Evolutionary conservation across 1,140 invertebrate species (phyloP).

Genomic region (Dendrolimus kikuchii): DNA sequence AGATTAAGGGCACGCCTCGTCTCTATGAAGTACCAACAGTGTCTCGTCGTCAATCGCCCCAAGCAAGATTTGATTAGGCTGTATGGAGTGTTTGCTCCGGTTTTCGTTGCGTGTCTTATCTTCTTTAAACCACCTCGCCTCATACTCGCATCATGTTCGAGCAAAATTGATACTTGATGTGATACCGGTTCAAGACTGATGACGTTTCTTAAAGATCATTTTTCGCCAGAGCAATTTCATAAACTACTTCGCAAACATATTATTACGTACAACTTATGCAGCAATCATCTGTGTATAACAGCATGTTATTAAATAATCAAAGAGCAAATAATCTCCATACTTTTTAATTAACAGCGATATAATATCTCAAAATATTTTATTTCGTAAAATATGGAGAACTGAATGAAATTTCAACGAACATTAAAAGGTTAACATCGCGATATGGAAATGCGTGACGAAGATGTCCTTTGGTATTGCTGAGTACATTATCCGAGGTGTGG

Average conservation of each 20-base stretch:
- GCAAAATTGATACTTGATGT: slow-evolving; percentile 37
- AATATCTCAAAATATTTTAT: no score
- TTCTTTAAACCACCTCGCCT: slow-evolving; percentile 14
- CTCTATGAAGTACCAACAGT: no score
- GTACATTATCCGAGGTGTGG: not conserved
- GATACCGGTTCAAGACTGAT: slow-evolving; percentile 23
- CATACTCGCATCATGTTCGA: slow-evolving; percentile 27
- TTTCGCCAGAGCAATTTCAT: slow-evolving; percentile 13
- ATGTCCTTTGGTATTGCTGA: not conserved
- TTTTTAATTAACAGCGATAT: no score
- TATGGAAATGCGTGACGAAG: not conserved
- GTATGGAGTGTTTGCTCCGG: slow-evolving; percentile 39
- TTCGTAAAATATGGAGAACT: no score
- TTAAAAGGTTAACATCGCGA: no score
- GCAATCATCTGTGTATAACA: no score
- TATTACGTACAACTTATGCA: no score
- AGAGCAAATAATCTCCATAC: no score
- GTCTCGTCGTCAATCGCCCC: slow-evolving; percentile 10
- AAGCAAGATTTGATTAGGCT: slow-evolving; percentile 40
- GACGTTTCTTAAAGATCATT: slow-evolving; percentile 4
- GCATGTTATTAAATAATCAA: no score
- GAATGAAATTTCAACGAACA: no score
- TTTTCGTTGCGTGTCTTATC: slow-evolving; percentile 50
- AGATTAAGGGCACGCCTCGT: slow-evolving; percentile 4
- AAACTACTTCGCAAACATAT: not conserved